Conservation (phyloP, 2,113 vertebrate species). For the Hepsetus odoe region DNA sequence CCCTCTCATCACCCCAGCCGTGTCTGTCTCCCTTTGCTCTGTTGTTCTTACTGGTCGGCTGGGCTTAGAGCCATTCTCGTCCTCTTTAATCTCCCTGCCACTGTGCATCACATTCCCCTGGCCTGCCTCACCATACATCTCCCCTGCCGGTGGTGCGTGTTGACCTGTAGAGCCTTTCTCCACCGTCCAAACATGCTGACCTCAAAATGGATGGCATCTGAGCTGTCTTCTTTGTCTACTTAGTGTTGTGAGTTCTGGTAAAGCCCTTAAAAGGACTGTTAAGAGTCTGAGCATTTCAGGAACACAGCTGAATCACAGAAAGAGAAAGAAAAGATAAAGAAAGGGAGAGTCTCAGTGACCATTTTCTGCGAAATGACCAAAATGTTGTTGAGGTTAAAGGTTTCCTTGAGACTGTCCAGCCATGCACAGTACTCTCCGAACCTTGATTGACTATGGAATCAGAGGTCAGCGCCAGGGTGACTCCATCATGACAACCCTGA, state of each 20-base stretch:
- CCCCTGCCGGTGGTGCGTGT: slow-evolving; percentile 4
- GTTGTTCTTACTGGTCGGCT: slow-evolving; percentile 76
- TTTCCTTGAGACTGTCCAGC: slow-evolving; percentile 24
- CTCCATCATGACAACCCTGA: slow-evolving; percentile 24
- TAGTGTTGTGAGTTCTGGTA: slow-evolving; percentile 11
- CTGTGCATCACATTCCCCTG: slow-evolving; percentile 50
- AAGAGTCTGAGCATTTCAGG: neutral
- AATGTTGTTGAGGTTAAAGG: slow-evolving; percentile 26
- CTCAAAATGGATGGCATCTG: slow-evolving; percentile 39
- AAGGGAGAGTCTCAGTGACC: neutral
- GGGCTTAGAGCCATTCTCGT: slow-evolving; percentile 70
- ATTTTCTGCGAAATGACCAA: slow-evolving; percentile 3
- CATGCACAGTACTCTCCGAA: slow-evolving; percentile 1
- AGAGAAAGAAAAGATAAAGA: neutral
- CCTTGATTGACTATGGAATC: slow-evolving; percentile 14
- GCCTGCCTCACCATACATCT: slow-evolving; percentile 21
- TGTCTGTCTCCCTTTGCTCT: slow-evolving; percentile 45
- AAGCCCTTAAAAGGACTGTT: slow-evolving; percentile 18
- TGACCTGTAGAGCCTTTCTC: slow-evolving; percentile 29
- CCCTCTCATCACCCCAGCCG: slow-evolving; percentile 20
- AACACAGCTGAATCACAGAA: neutral
- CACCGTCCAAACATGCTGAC: slow-evolving; percentile 32
- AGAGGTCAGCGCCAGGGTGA: slow-evolving; percentile 33
- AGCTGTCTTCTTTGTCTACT: slow-evolving; percentile 15
- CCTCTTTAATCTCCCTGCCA: slow-evolving; percentile 69